A percentile compares a stretch with the other conserved stretches of the same genome.
Conservation (phyloP, 2,888 invertebrate species). For the Trissolcus japonicus region DNA sequence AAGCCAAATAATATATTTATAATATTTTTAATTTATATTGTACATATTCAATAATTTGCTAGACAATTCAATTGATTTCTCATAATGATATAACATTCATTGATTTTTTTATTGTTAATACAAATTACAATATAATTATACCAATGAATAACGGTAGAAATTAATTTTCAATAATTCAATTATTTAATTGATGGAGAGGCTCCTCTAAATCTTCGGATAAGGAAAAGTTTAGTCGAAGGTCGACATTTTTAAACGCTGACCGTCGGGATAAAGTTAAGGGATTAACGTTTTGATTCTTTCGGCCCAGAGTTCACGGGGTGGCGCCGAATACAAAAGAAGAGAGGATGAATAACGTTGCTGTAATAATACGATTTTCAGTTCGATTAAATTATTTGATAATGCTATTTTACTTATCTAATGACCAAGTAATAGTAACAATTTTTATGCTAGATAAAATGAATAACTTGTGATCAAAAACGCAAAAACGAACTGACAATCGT, state of each 20-base stretch:
- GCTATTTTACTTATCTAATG: background rate
- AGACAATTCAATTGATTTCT: no score
- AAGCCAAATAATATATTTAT: no score
- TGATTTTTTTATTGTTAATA: no score
- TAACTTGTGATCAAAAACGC: no score
- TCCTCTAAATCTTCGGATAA: background rate
- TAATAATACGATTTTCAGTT: constrained; percentile 5
- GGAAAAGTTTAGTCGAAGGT: constrained; percentile 12
- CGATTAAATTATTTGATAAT: background rate
- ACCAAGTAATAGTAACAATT: no score
- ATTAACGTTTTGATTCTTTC: constrained; percentile 47
- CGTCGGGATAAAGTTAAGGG: constrained; percentile 38
- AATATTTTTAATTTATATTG: no score
- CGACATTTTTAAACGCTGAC: constrained; percentile 19
- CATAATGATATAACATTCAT: no score
- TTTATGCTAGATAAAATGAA: no score
- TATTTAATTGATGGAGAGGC: background rate
- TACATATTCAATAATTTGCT: no score
- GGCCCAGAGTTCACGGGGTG: constrained; percentile 25
- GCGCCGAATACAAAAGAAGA: constrained; percentile 37
- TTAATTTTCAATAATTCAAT: background rate
- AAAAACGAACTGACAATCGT: constrained; percentile 26
- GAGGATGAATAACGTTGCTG: constrained; percentile 8
- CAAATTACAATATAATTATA: no score
- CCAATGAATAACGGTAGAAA: no score